Base-by-base conservation (phyloP, 2,888 invertebrate species). In the Dusona sp. region DNA sequence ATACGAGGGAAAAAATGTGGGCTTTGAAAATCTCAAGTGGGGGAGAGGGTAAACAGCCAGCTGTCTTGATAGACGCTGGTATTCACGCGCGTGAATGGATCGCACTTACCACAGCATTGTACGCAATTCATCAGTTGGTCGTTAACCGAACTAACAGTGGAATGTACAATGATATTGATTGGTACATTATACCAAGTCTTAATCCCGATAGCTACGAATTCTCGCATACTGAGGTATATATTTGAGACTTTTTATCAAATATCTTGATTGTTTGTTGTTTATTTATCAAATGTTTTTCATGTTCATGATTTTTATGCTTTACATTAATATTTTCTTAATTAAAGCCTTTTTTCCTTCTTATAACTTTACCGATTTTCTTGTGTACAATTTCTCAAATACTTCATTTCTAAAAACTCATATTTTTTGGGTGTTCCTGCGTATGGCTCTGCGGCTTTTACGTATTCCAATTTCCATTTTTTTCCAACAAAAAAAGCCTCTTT, bases 131-230 rank as follows among this genome's bases (percentile, higher is more conserved):
- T 81, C 94, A 96, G 84, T 92, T 97, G 86, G 95, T 96, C 0
- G 96, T 95, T 90, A 95, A 96, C 90, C 92, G 95, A 8, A 94
- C 93, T 42, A 96, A 96, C 88, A 92, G 93, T n/a, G 93, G 95
- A 57, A 93, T 97, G 1, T 92, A 96, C 64, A 94, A 96, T 25
- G 94, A 95, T 29, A 95, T 96, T 36, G 97, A 97, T 91, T 97
- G 97, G 96, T 95, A 95, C 87, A 93, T 96, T 33, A 89, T 97
- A 22, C 97, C 97, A 0, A 94, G 96, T 19, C 94, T 96, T 61
- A 97, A 97, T 91, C 97, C 97, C 22, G 97, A 97, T 94, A 97
- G 97, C 11, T 97, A 97, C 89, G 95, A 95, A 88, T 96, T 93
- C 92, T 95, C 95, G 2, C 95, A 95, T 88, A 93, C 93, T 0